Conservation (phyloP, 2,797 vertebrate genomes). For the Xenentodon cancila region DNA sequence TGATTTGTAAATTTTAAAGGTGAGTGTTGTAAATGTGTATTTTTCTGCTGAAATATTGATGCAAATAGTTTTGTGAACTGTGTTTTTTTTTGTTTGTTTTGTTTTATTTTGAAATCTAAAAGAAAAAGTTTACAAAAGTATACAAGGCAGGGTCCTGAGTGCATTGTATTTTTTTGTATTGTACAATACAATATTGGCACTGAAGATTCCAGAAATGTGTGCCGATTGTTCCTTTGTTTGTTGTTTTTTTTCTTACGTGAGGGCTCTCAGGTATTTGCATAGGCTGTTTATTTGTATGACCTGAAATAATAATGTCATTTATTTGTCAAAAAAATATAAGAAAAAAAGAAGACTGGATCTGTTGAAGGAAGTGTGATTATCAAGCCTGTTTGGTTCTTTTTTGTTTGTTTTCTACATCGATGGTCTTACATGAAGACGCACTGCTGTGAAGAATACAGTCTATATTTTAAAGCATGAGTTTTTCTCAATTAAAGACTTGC, state of each 20-base stretch:
- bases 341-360: conserved; percentile 37
- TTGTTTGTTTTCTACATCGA: conserved; percentile 44
- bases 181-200: conserved; percentile 75
- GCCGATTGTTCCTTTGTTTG: conserved; percentile 55
- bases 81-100: conserved; percentile 41
- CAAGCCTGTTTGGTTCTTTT: conserved; percentile 36
- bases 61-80: conserved; percentile 68
- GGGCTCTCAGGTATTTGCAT: conserved; percentile 81
- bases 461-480: conserved; percentile 78
- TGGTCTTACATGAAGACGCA: conserved; percentile 71
- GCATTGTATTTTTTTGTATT: conserved; percentile 81
- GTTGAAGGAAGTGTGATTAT: conserved; percentile 56
- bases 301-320: conserved; percentile 56
- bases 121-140: conserved; percentile 65
- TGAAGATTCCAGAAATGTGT: conserved; percentile 63
- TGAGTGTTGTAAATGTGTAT: conserved; percentile 72
- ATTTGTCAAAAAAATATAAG: conserved; percentile 47
- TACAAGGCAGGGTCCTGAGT: conserved; percentile 74
- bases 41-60: conserved; percentile 74
- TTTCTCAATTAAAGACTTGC: conserved; percentile 75
- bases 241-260: conserved; percentile 58
- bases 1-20: conserved; percentile 66
- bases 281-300: conserved; percentile 70
- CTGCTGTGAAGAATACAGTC: conserved; percentile 76
- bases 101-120: too few relatives aligned